phyloP scores from a whole-genome alignment of 2,888 invertebrate genomes.

The Dryocosmus kuriphilus region DNA sequence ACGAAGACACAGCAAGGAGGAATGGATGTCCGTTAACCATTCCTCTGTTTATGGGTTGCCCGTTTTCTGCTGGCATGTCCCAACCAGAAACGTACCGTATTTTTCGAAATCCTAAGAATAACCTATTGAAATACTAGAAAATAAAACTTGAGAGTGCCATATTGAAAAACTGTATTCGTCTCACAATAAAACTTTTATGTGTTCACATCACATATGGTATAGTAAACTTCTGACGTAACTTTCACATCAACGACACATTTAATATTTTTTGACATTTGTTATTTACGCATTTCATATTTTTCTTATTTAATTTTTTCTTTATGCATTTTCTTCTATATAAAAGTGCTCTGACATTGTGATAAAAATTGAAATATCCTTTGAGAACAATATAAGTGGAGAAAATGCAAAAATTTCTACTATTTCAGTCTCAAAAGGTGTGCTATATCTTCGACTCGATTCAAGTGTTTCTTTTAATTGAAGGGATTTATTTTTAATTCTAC shows the following conservation, averaged over 20 bases:
- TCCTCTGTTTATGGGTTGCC: background rate
- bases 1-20: background rate
- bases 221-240: background rate
- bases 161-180: conserved; percentile 24
- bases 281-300: background rate
- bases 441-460: too few relatives aligned
- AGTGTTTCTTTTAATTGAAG: too few relatives aligned
- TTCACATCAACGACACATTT: too few relatives aligned
- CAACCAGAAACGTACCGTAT: background rate
- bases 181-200: conserved; percentile 24
- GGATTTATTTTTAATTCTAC: too few relatives aligned
- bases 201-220: conserved; percentile 4
- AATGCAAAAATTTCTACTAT: too few relatives aligned
- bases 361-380: background rate
- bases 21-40: conserved; percentile 9
- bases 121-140: conserved; percentile 4
- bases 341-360: background rate
- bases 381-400: background rate
- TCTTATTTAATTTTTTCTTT: background rate
- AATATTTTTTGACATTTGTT: conserved; percentile 20
- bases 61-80: background rate
- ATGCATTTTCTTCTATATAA: background rate
- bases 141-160: background rate
- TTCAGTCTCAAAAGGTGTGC: too few relatives aligned
- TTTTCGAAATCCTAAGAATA: conserved; percentile 1